Evolutionary conservation across 2,888 invertebrate species (phyloP).

Genomic region (Eristalis intricaria): DNA sequence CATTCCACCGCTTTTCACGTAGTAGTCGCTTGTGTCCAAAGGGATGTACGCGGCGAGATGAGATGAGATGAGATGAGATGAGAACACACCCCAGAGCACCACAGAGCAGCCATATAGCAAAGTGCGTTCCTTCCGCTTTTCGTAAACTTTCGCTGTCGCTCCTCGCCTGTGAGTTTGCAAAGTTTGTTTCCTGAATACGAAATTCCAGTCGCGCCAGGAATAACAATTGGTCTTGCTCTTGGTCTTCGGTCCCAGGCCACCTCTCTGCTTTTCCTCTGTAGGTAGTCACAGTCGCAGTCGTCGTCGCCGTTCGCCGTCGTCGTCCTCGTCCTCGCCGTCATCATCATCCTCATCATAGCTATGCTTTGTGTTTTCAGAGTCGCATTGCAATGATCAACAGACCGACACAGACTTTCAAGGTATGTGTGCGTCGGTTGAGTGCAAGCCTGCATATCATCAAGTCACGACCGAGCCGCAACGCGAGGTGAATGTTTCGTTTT

Average conservation of each 20-base stretch:
- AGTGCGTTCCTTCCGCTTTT: slow-evolving; percentile 68
- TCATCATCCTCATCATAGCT: background rate
- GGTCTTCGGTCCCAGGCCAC: slow-evolving; percentile 3
- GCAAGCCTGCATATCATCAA: slow-evolving; percentile 52
- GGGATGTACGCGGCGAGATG: background rate
- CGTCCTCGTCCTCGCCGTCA: background rate
- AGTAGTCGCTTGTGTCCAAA: slow-evolving; percentile 18
- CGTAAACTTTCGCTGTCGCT: slow-evolving; percentile 66
- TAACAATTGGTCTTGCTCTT: slow-evolving; percentile 58
- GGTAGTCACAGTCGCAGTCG: background rate
- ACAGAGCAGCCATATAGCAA: slow-evolving; percentile 25
- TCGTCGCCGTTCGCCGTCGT: background rate
- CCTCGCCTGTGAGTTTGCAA: slow-evolving; percentile 59
- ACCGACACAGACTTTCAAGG: slow-evolving; percentile 24
- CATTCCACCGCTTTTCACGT: slow-evolving; percentile 6
- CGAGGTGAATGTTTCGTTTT: slow-evolving; percentile 48
- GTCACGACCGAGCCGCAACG: slow-evolving; percentile 39
- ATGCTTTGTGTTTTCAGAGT: slow-evolving; percentile 61
- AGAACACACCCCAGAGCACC: slow-evolving; percentile 23
- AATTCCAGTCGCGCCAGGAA: slow-evolving; percentile 68
- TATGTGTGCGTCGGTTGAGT: slow-evolving; percentile 14
- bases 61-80: background rate
- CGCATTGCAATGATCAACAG: slow-evolving; percentile 25
- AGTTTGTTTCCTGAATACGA: slow-evolving; percentile 72
- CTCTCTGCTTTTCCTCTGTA: background rate